These are phyloP conservation scores for Habropoda laboriosa DNA, from an alignment of 1,140 invertebrate species.

Conservation along the genomic window DNA sequence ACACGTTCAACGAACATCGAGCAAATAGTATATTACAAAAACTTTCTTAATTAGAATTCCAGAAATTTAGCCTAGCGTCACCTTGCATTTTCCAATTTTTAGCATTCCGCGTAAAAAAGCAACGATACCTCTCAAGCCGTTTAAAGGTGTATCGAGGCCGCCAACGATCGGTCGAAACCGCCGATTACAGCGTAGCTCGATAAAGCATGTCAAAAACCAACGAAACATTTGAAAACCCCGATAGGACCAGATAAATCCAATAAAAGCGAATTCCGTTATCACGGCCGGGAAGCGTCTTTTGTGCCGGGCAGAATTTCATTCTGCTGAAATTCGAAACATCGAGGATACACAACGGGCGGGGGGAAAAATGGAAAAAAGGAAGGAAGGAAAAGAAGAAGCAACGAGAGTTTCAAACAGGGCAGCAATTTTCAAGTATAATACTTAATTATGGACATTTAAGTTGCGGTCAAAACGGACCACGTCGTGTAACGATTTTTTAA, in stretches of 20 bases:
- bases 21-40: background rate
- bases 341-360: too few relatives aligned
- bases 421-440: slow-evolving; percentile 7
- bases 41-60: background rate
- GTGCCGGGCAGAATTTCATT: background rate
- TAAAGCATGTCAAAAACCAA: slow-evolving; percentile 8
- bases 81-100: background rate
- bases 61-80: background rate
- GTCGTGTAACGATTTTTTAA: slow-evolving; percentile 2
- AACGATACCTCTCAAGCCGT: background rate
- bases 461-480: background rate
- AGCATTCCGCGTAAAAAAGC: background rate
- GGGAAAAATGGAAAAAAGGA: background rate
- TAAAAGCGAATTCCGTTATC: slow-evolving; percentile 13
- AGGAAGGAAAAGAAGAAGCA: slow-evolving; percentile 2
- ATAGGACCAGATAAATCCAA: background rate
- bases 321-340: background rate
- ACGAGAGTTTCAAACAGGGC: background rate
- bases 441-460: slow-evolving; percentile 6
- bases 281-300: background rate
- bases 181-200: background rate
- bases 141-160: background rate
- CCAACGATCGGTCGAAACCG: background rate
- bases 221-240: background rate
- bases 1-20: background rate